Evolutionary conservation across 2,113 vertebrate genomes (phyloP), one percentile per base, ranked within the genome.

Genomic region (Ifrita kowaldi): DNA sequence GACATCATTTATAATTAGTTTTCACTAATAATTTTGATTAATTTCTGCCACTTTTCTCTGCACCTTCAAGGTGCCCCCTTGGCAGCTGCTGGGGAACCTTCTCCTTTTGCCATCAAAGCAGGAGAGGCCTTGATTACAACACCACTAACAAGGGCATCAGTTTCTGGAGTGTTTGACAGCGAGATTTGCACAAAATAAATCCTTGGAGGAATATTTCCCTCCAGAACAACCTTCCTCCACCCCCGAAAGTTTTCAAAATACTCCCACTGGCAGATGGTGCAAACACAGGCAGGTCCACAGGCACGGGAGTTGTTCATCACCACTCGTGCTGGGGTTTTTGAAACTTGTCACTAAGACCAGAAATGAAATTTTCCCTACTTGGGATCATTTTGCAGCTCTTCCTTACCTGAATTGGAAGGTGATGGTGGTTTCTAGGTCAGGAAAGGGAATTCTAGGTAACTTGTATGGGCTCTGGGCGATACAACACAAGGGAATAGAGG

Each of bases 291-390:
- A 21, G 49, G 68, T 59, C 71, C 73, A 77, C 91, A 63, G 42
- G 42, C 77, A 87, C 9, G 12, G 42, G 23, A 84, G 81, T 49
- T 62, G 53, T 37, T 68, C 65, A 35, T 21, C 60, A 30, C n/a
- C 32, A 6, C 19, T 44, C 1, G 0, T 2, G 8, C 7, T 47
- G 46, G 20, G 1, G 46, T 4, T 33, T 42, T 32, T 32, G 7
- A 16, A 60, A 67, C 21, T 71, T 24, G 3, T 23, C 64, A 47
- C 5, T 49, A 44, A 60, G 53, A 60, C 7, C 21, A 76, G 56
- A 71, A 92, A 82, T 55, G 4, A 32, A 46, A 19, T 39, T 71
- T 82, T 71, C 23, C 11, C 18, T n/a, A 2, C 32, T 75, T 71
- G 47, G 33, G 33, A 74, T 70, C 1, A 21, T 82, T 87, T 81